Conservation (phyloP, 2,888 invertebrate genomes). For the Andrena hattorfiana region DNA sequence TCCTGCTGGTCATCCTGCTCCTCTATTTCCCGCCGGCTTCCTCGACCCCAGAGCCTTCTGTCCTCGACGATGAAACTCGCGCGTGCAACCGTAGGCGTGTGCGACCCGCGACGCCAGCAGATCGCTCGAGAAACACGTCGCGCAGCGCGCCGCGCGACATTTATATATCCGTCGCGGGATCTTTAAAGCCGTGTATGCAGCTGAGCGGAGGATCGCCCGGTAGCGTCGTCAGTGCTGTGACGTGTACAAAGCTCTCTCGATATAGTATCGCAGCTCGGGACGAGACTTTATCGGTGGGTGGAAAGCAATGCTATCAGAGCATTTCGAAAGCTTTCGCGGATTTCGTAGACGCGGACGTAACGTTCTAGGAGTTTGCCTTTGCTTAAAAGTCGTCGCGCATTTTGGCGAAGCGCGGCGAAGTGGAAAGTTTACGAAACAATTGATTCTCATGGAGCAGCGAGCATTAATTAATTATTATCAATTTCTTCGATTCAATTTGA, state of each 20-base stretch:
- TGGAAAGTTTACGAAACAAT: too few relatives aligned
- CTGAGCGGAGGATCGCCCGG: constrained; percentile 43
- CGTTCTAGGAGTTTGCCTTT: too few relatives aligned
- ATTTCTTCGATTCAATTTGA: too few relatives aligned
- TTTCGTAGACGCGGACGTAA: too few relatives aligned
- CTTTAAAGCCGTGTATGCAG: constrained; percentile 73
- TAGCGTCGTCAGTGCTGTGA: constrained; percentile 10
- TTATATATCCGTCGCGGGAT: constrained; percentile 75
- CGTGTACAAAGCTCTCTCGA: neutral
- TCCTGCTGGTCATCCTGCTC: constrained; percentile 71
- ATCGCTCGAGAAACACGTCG: constrained; percentile 61
- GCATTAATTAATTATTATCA: too few relatives aligned
- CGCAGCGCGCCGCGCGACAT: constrained; percentile 67
- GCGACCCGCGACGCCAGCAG: constrained; percentile 56
- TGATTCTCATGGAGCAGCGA: too few relatives aligned
- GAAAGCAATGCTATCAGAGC: too few relatives aligned
- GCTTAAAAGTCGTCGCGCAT: too few relatives aligned
- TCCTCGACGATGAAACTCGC: neutral
- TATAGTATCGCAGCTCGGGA: too few relatives aligned
- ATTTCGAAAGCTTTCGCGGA: too few relatives aligned
- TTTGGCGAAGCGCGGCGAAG: too few relatives aligned
- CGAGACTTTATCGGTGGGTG: too few relatives aligned
- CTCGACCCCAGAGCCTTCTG: neutral
- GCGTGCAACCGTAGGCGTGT: constrained; percentile 32
- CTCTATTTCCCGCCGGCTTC: neutral